phyloP scores from a whole-genome alignment of 1,140 invertebrate species.

The Drosophila pseudoananassae region DNA sequence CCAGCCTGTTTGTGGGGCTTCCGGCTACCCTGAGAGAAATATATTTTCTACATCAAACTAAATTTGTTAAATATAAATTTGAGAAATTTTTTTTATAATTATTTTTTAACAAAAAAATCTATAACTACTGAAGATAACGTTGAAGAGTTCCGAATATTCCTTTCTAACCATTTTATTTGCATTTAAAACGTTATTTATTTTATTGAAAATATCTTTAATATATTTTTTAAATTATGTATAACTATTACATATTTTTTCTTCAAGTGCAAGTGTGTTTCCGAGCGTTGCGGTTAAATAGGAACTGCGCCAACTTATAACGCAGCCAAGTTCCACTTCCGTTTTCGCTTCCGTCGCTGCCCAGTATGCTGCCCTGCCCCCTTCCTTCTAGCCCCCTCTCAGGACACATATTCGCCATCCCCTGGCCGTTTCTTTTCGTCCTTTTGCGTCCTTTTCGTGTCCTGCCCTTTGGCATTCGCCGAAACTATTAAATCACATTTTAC shows the following conservation, averaged over 20 bases:
- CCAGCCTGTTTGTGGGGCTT: constrained; percentile 8
- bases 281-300: constrained; percentile 59
- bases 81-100: no score
- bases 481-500: constrained; percentile 83
- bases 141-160: no score
- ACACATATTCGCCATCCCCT: not conserved
- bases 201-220: not conserved
- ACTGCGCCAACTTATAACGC: constrained; percentile 69
- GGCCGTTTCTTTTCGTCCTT: not conserved
- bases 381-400: no score
- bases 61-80: no score
- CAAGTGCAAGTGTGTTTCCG: constrained; percentile 45
- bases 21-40: constrained; percentile 1
- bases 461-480: constrained; percentile 54
- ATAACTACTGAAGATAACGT: no score
- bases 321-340: constrained; percentile 65
- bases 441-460: constrained; percentile 11
- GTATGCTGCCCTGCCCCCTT: not conserved
- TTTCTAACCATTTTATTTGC: no score
- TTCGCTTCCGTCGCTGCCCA: constrained; percentile 9
- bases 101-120: no score
- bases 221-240: not conserved
- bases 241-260: not conserved
- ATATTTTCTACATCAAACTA: no score
- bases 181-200: no score